Percentiles rank a stretch among this genome's conserved stretches.
Evolutionary conservation across 1,140 invertebrate species (phyloP).

Genomic region (Oncopodura yosiiana): DNA sequence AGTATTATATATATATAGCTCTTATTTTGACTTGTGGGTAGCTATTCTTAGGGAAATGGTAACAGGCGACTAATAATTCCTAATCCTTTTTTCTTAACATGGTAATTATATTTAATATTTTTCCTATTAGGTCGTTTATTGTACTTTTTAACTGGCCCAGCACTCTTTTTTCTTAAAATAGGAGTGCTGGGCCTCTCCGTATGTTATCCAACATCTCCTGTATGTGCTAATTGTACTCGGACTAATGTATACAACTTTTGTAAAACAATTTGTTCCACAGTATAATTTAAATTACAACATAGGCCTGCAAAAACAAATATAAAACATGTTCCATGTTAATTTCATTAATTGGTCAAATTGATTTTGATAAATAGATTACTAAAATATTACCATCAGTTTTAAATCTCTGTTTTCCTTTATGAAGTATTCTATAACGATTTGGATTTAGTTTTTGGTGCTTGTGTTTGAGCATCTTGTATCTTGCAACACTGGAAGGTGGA

Average conservation of each 20-base stretch:
- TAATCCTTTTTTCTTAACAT: background rate
- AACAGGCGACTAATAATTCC: conserved; percentile 1
- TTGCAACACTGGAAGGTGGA: conserved; percentile 73
- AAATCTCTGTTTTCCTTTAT: conserved; percentile 32
- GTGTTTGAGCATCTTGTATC: conserved; percentile 84
- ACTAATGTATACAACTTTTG: conserved; percentile 28
- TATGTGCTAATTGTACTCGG: conserved; percentile 20
- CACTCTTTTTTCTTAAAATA: background rate
- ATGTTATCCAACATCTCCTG: conserved; percentile 14
- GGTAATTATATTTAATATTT: background rate
- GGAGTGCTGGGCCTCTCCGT: background rate
- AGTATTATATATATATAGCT: too few relatives aligned
- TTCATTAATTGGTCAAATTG: too few relatives aligned
- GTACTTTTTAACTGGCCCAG: background rate
- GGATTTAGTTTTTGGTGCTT: conserved; percentile 71
- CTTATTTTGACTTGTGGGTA: too few relatives aligned
- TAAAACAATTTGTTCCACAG: conserved; percentile 31
- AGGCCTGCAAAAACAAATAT: too few relatives aligned
- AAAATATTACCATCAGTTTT: conserved; percentile 29
- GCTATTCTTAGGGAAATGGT: too few relatives aligned
- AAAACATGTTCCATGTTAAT: too few relatives aligned
- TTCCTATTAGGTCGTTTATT: background rate
- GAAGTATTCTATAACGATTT: conserved; percentile 30
- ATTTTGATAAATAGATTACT: too few relatives aligned
- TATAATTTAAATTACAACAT: conserved; percentile 32